phyloP scores from a whole-genome alignment of 2,797 vertebrate species.

The Prunella strophiata region DNA sequence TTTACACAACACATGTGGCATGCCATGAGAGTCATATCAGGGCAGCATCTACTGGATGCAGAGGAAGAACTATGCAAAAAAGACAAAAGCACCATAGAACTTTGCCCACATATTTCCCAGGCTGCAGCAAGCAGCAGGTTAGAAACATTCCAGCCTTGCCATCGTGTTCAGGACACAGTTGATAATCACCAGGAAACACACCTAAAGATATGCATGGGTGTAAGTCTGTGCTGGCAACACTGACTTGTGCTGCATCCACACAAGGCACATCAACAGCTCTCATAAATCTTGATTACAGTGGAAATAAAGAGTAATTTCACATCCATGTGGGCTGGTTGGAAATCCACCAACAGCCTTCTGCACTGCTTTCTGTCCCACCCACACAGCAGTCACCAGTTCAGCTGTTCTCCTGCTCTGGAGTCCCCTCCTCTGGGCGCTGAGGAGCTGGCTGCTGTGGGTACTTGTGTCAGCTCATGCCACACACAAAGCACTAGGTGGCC shows the following conservation, averaged over 20 bases:
- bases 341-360: background rate
- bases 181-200: background rate
- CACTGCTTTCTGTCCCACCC: background rate
- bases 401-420: background rate
- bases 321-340: background rate
- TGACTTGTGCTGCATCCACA: background rate
- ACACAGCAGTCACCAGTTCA: background rate
- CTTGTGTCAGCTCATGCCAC: background rate
- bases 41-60: background rate
- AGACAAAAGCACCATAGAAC: background rate
- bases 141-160: background rate
- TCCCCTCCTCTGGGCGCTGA: fast-evolving
- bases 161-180: background rate
- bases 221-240: background rate
- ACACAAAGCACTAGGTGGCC: background rate
- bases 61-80: background rate
- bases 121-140: background rate
- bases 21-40: background rate
- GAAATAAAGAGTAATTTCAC: background rate
- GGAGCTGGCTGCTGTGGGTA: background rate
- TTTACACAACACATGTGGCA: background rate
- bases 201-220: background rate
- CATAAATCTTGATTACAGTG: background rate
- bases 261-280: background rate
- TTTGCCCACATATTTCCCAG: background rate